Evolutionary conservation across 1,140 invertebrate genomes (phyloP), one percentile per base, ranked within the genome.

Genomic region (Bombyx mandarina): DNA sequence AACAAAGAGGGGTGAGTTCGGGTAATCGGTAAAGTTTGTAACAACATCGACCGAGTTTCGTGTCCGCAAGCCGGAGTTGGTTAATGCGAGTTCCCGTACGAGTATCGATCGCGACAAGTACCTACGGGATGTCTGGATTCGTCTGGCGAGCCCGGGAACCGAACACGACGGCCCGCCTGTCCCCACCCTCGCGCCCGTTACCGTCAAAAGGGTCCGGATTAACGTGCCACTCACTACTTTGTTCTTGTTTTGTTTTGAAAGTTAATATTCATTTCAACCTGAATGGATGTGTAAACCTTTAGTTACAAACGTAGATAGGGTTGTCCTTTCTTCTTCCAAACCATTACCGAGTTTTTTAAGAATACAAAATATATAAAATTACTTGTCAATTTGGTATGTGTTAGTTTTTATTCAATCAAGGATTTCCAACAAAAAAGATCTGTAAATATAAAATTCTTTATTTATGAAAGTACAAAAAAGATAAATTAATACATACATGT

Each of bases 191-290:
- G 64, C 62, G 70, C 54, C 57, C 58, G 52, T 59, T 54, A 59
- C 64, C 63, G 61, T 67, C 76, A 67, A 67, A 72, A 79, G 77
- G 67, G 70, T 73, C 69, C 63, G 63, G 67, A 73, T 77, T 70
- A 77, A 76, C 75, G 71, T 77, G 71, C 75, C 73, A 78, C 77
- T 79, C 73, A 69, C 72, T 76, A 83, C 81, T 83, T 82, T 79
- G 79, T 81, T 84, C 81, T 80, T 82, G 77, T 83, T 86, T 81
- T 78, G 76, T 86, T 83, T 35, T 86, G 79, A 86, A 84, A 80
- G 83, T 86, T 86, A 86, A 84, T 82, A 77, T 82, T 78, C 75
- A 67, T 80, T 79, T 77, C 74, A 71, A 77, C 77, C 71, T 75
- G 69, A 56, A 69, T 66, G 54, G 26, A 26, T 54, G 8, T 54